Conservation (phyloP, 2,797 vertebrate species). For the Onychomys leucogaster region DNA sequence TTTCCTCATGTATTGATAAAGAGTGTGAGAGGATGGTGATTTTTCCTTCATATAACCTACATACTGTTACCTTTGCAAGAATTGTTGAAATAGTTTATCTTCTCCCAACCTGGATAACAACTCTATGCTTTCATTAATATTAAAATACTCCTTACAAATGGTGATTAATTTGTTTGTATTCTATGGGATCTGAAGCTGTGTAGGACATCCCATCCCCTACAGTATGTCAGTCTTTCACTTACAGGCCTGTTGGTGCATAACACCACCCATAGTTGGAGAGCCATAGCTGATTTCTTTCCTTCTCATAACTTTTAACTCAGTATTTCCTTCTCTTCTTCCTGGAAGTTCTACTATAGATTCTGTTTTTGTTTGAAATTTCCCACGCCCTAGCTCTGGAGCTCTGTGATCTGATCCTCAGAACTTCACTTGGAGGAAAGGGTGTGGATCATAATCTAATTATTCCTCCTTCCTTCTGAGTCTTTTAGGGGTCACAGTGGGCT, state of each 20-base stretch:
- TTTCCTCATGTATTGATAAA: background rate
- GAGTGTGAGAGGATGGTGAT: background rate
- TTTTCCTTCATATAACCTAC: background rate
- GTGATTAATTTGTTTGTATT: background rate
- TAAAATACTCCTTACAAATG: background rate
- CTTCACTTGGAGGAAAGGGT: slow-evolving; percentile 38
- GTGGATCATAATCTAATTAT: slow-evolving; percentile 5
- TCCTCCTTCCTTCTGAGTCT: background rate
- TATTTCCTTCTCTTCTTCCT: background rate
- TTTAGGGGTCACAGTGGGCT: background rate
- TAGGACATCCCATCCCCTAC: background rate
- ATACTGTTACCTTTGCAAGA: background rate
- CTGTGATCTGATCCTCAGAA: background rate
- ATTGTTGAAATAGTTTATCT: background rate
- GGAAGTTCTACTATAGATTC: background rate
- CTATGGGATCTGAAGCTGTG: background rate
- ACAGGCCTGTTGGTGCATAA: background rate
- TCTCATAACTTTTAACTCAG: slow-evolving; percentile 1
- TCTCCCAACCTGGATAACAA: background rate
- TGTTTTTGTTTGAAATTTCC: background rate
- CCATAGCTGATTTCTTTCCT: background rate
- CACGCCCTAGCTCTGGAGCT: background rate
- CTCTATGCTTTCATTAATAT: background rate
- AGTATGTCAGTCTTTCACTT: background rate
- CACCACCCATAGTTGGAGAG: background rate